These are phyloP conservation scores for Lepidothrix coronata DNA, from an alignment of 2,113 vertebrate species.

Conservation along the genomic window DNA sequence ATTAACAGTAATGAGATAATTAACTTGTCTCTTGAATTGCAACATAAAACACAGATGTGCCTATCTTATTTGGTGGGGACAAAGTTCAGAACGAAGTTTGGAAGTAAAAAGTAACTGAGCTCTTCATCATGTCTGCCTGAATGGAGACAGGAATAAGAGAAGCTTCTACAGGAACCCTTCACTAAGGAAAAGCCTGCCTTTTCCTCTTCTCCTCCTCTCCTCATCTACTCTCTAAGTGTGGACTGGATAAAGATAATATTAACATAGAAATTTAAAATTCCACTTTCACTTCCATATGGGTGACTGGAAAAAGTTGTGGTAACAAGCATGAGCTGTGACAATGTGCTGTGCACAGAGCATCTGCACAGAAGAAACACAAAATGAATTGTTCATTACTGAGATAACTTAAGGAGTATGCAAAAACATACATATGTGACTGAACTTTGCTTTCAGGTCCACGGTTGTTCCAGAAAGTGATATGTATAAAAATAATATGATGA, in stretches of 20 bases:
- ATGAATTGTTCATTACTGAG: not conserved
- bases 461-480: not conserved
- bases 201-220: not conserved
- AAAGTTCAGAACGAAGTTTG: not conserved
- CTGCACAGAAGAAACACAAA: not conserved
- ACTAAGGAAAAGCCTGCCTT: not conserved
- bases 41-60: not conserved
- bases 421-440: not conserved
- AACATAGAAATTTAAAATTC: not conserved
- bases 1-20: not conserved
- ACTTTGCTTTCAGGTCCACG: not conserved
- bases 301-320: not conserved
- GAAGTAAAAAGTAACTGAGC: not conserved
- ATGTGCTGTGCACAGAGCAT: not conserved
- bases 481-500: not conserved
- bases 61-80: not conserved
- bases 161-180: not conserved
- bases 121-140: not conserved
- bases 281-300: not conserved
- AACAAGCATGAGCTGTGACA: not conserved
- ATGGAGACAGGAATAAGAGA: fast-evolving
- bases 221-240: not conserved
- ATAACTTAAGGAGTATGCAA: not conserved
- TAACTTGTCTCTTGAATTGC: not conserved
- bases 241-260: not conserved